Evolutionary conservation across 1,140 invertebrate genomes (phyloP).

Genomic region (Megathymus violae): DNA sequence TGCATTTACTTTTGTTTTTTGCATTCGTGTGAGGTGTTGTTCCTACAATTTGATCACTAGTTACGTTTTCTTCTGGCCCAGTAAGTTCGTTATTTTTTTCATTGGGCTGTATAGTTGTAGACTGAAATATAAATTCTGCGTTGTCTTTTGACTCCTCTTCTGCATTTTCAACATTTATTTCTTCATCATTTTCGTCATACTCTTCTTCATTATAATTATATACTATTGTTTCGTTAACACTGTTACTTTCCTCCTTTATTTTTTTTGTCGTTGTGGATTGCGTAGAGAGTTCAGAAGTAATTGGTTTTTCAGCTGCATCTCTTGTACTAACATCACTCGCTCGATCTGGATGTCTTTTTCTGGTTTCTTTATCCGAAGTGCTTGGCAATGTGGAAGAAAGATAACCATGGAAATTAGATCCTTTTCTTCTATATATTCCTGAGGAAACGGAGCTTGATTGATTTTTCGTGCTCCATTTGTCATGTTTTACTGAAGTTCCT

Average conservation of each 20-base stretch:
- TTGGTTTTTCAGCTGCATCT: constrained; percentile 25
- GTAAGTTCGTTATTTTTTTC: constrained; percentile 48
- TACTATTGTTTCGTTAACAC: constrained; percentile 42
- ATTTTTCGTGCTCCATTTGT: constrained; percentile 65
- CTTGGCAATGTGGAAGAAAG: constrained; percentile 48
- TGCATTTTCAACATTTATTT: constrained; percentile 34
- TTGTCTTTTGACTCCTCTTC: constrained; percentile 57
- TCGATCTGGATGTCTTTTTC: constrained; percentile 45
- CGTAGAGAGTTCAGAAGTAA: constrained; percentile 2
- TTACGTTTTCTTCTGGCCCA: constrained; percentile 41
- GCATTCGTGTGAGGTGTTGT: constrained; percentile 42
- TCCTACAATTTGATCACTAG: constrained; percentile 49
- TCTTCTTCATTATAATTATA: constrained; percentile 34
- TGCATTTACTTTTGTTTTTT: constrained; percentile 72
- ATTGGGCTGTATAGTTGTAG: constrained; percentile 43
- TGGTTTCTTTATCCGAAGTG: constrained; percentile 38
- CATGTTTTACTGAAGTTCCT: constrained; percentile 74
- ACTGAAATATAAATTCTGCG: constrained; percentile 64
- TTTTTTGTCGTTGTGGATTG: constrained; percentile 32
- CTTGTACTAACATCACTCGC: constrained; percentile 23
- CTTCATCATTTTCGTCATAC: constrained; percentile 38
- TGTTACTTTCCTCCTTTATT: constrained; percentile 41
- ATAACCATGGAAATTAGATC: constrained; percentile 75
- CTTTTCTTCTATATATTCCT: constrained; percentile 58
- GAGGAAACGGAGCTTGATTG: constrained; percentile 41